Conservation (phyloP, 2,888 invertebrate species). For the Thymelicus lineola region DNA sequence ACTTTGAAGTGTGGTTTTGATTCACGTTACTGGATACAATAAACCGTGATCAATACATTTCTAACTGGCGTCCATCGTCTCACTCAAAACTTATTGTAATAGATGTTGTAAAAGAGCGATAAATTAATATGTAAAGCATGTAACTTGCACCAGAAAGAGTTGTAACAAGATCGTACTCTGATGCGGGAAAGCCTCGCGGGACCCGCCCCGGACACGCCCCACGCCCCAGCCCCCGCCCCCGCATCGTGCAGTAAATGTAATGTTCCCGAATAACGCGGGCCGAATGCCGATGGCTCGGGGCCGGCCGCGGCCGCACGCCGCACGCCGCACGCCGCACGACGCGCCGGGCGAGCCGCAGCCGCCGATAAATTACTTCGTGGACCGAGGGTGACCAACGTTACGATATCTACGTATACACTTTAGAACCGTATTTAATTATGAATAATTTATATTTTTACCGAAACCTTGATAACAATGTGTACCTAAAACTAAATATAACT, state of each 20-base stretch:
- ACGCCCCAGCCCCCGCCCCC: neutral
- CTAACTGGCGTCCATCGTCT: neutral
- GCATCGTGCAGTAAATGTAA: slow-evolving; percentile 6
- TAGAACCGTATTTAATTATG: slow-evolving; percentile 10
- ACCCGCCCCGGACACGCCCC: slow-evolving; percentile 15
- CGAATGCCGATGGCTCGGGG: slow-evolving; percentile 17
- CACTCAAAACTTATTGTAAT: neutral
- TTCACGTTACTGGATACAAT: too few relatives aligned
- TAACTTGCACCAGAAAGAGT: slow-evolving; percentile 7
- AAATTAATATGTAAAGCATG: slow-evolving; percentile 19
- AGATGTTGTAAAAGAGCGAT: slow-evolving; percentile 6
- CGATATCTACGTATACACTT: slow-evolving; percentile 2
- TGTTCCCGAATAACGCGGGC: slow-evolving; percentile 32
- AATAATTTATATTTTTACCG: neutral
- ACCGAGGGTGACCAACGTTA: slow-evolving; percentile 19
- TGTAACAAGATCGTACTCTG: slow-evolving; percentile 11
- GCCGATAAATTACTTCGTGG: slow-evolving; percentile 21
- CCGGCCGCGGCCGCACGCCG: too few relatives aligned
- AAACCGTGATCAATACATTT: too few relatives aligned
- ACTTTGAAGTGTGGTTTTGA: too few relatives aligned
- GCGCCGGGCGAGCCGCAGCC: neutral
- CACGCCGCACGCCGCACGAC: too few relatives aligned
- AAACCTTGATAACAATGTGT: neutral
- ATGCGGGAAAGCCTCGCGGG: slow-evolving; percentile 14
- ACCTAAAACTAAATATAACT: too few relatives aligned